Base-by-base conservation (phyloP, 2,797 vertebrate genomes). In the Centroberyx gerrardi region DNA sequence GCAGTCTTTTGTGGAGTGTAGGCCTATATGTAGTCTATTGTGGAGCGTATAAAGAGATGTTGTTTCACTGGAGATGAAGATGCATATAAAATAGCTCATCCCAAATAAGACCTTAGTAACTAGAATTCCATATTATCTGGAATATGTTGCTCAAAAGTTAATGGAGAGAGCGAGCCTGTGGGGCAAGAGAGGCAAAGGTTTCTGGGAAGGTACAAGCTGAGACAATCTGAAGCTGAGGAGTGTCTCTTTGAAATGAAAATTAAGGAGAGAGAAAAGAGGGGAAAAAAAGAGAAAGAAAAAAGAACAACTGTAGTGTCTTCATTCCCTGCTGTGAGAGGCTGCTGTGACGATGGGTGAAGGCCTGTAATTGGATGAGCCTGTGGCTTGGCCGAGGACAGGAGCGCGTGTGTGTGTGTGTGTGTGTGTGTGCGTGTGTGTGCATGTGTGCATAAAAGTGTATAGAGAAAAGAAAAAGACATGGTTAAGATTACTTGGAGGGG, bases 181-280 rank as follows among this genome's bases (percentile, higher is more conserved):
- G 29, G 36, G 12, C 59, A 15, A 52, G 54, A 52, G 56, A 27
- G 42, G 36, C 17, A 42, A 68, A 36, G 31, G 33, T 38, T 79
- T 44, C 14, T 6, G 14, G 60, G 18, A 55, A 38, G 48, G 18
- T 31, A 29, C 52, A 69, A 10, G 8, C 33, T 42, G 46, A 60
- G 44, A 68, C 8, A 15, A 36, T 18, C 27, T 51, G 56, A 62
- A 38, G 56, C 31, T 0, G 1, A 69, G 9, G 72, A 64, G 62
- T 49, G 28, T 0, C 46, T 60, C 59, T 74, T 78, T 80, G 72
- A 75, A 78, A 84, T 63, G 49, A 63, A 70, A 81, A 78, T 64
- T 31, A 59, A 60, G 14, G 68, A 63, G 28, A 68, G 48, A 59
- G 58, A 42, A 51, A 51, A 74, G 3, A 54, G 14, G 22, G 22